Conservation (phyloP, 1,140 invertebrate species). For the Carposina sasakii region DNA sequence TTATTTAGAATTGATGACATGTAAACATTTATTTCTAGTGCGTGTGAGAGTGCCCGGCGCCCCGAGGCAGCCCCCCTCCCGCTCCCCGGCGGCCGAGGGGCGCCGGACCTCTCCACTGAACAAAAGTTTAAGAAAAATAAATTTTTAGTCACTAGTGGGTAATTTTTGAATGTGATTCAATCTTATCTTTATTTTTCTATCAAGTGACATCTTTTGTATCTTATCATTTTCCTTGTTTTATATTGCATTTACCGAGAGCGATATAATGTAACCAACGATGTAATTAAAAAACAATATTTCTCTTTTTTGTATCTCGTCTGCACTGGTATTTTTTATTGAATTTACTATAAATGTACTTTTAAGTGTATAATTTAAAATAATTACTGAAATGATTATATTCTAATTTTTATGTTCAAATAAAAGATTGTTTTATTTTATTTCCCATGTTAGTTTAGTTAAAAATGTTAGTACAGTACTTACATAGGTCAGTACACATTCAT, state of each 20-base stretch:
- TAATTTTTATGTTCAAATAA: slow-evolving; percentile 73
- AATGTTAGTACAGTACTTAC: neutral
- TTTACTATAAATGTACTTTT: slow-evolving; percentile 73
- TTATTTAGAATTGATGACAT: slow-evolving; percentile 63
- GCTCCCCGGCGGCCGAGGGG: slow-evolving; percentile 2
- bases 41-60: slow-evolving; percentile 25
- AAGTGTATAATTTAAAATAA: slow-evolving; percentile 73
- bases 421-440: slow-evolving; percentile 57
- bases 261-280: slow-evolving; percentile 70
- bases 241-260: slow-evolving; percentile 69
- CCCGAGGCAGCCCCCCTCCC: neutral
- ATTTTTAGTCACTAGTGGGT: slow-evolving; percentile 72
- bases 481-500: too few species aligned
- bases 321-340: slow-evolving; percentile 73
- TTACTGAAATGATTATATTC: slow-evolving; percentile 73
- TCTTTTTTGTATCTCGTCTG: slow-evolving; percentile 71
- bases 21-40: slow-evolving; percentile 60
- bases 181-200: slow-evolving; percentile 72
- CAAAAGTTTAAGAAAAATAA: slow-evolving; percentile 66
- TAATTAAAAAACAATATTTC: slow-evolving; percentile 69
- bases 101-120: slow-evolving; percentile 41
- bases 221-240: slow-evolving; percentile 63
- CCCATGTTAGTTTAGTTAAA: neutral
- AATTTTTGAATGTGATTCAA: slow-evolving; percentile 73
- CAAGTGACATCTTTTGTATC: slow-evolving; percentile 63